A percentile compares a stretch with the other conserved stretches of the same genome.
Conservation (phyloP, 2,797 vertebrate genomes). For the Halcyon chelicuti region DNA sequence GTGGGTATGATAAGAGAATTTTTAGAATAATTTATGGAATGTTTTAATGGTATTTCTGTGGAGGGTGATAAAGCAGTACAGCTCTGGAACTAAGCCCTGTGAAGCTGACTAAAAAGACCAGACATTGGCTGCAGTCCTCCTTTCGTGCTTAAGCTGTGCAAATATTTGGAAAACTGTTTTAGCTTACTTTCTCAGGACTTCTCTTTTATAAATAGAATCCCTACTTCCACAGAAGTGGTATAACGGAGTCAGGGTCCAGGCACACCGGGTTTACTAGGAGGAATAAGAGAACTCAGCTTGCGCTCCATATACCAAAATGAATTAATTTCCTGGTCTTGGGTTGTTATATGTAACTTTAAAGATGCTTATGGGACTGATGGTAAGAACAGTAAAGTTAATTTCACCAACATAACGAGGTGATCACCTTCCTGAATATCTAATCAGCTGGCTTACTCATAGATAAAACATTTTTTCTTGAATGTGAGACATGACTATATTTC, state of each 20-base stretch:
- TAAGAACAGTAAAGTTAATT: background rate
- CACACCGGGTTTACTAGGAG: background rate
- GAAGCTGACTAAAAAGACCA: background rate
- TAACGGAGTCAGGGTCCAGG: background rate
- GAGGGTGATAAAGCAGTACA: background rate
- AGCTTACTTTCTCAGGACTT: conserved; percentile 36
- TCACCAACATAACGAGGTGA: background rate
- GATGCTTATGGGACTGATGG: fast-evolving
- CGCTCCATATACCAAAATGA: background rate
- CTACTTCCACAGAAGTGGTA: background rate
- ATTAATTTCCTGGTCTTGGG: background rate
- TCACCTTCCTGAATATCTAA: background rate
- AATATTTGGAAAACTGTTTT: conserved; percentile 28
- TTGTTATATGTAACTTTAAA: background rate
- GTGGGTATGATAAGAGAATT: background rate
- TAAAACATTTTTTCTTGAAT: background rate
- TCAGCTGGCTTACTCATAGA: background rate
- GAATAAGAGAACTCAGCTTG: background rate
- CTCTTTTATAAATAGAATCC: background rate
- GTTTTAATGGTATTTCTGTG: background rate
- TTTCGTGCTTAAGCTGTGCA: background rate
- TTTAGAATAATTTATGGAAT: background rate
- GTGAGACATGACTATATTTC: background rate
- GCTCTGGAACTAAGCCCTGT: background rate
- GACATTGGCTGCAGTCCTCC: background rate